These are phyloP conservation scores for Donacobius atricapilla DNA, from an alignment of 2,113 vertebrate genomes.

Conservation along the genomic window DNA sequence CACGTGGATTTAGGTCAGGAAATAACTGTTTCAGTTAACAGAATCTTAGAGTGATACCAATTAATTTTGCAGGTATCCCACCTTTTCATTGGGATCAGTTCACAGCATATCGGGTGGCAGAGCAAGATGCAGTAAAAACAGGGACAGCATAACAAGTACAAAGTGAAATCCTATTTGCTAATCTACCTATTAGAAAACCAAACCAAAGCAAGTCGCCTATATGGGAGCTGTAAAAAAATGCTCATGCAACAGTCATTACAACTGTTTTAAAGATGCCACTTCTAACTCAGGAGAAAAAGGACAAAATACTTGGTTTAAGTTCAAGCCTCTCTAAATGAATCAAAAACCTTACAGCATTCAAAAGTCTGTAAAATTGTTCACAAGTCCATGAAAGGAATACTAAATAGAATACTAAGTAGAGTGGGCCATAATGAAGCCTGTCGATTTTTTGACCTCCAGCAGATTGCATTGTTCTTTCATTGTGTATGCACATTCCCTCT, in stretches of 20 bases:
- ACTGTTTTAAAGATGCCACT: background rate
- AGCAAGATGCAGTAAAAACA: background rate
- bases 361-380: background rate
- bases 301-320: background rate
- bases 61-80: background rate
- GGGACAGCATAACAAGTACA: background rate
- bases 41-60: background rate
- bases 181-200: background rate
- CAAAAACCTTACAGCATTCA: background rate
- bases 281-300: background rate
- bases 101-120: background rate
- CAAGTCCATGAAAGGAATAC: background rate
- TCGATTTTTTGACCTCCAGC: background rate
- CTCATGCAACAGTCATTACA: background rate
- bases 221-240: background rate
- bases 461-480: background rate
- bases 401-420: background rate
- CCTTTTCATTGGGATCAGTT: background rate
- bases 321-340: background rate
- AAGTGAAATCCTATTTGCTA: slow-evolving; percentile 5
- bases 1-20: background rate
- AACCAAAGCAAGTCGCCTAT: background rate
- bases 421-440: background rate
- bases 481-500: background rate
- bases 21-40: background rate